Percentiles rank a stretch among this genome's conserved stretches.
These are phyloP conservation scores for Coelogynopora nodosa DNA, from an alignment of 2,888 invertebrate species.

Conservation along the genomic window DNA sequence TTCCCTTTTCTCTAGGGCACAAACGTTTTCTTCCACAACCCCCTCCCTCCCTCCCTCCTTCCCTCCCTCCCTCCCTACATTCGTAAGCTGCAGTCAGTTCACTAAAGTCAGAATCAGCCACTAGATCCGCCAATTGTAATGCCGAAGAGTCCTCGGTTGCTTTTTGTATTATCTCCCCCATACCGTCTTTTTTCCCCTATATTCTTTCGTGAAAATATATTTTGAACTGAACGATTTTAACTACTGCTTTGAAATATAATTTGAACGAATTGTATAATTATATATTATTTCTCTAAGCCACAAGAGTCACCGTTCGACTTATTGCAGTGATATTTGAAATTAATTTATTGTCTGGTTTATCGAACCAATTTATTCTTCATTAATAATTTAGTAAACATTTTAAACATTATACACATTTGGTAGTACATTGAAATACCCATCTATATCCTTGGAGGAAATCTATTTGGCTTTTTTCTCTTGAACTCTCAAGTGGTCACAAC, in stretches of 20 bases:
- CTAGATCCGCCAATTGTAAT: not conserved
- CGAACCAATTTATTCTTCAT: too few species aligned
- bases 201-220: not conserved
- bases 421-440: too few species aligned
- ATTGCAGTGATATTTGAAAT: too few species aligned
- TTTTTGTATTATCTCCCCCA: not conserved
- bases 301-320: not conserved
- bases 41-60: not conserved
- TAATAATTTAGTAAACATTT: too few species aligned
- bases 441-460: too few species aligned
- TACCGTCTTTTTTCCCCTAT: not conserved
- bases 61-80: not conserved
- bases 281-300: not conserved
- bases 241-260: not conserved
- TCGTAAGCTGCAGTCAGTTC: not conserved
- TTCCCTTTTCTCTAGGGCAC: not conserved
- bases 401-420: too few species aligned
- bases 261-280: not conserved
- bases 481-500: too few species aligned
- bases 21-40: not conserved
- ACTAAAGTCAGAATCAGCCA: not conserved
- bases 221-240: not conserved
- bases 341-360: too few species aligned
- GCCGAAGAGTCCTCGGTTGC: too few species aligned
- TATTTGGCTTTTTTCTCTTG: too few species aligned